A percentile compares a stretch with the other conserved stretches of the same genome.
Evolutionary conservation across 30 jellyfish, hydroid and myxozoan genomes (phyloP).

Genomic region (Sanderia malayensis): DNA sequence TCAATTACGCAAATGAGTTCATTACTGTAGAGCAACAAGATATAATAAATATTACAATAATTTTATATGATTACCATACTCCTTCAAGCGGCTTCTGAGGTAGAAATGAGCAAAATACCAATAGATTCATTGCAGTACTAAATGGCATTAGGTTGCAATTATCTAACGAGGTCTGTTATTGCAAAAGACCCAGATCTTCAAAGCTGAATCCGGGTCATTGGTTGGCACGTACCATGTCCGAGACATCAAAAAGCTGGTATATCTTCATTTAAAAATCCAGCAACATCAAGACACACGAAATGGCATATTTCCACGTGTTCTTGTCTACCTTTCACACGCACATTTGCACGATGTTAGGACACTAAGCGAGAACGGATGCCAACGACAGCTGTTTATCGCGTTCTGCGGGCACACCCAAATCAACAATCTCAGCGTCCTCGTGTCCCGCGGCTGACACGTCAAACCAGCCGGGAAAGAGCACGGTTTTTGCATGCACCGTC

Average conservation of each 20-base stretch:
- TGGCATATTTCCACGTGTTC: no score
- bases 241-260: neutral
- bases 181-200: no score
- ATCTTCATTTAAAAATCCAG: neutral
- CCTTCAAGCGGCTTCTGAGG: no score
- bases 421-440: slow-evolving; percentile 52
- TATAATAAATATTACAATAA: slow-evolving; percentile 2
- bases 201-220: neutral
- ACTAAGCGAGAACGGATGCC: slow-evolving; percentile 64
- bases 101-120: no score
- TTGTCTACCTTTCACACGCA: slow-evolving; percentile 46
- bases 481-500: slow-evolving; percentile 71
- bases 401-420: slow-evolving; percentile 70
- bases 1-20: no score
- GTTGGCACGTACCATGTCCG: no score
- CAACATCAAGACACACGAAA: no score
- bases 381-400: slow-evolving; percentile 30
- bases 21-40: neutral
- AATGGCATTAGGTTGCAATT: no score
- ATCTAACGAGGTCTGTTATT: no score
- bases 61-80: neutral
- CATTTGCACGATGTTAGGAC: slow-evolving; percentile 75
- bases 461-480: slow-evolving; percentile 97
- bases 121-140: no score
- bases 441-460: slow-evolving; percentile 72